A percentile compares a stretch with the other conserved stretches of the same genome.
Conservation (phyloP, 2,113 vertebrate genomes). For the Benitochromis conjunctus region DNA sequence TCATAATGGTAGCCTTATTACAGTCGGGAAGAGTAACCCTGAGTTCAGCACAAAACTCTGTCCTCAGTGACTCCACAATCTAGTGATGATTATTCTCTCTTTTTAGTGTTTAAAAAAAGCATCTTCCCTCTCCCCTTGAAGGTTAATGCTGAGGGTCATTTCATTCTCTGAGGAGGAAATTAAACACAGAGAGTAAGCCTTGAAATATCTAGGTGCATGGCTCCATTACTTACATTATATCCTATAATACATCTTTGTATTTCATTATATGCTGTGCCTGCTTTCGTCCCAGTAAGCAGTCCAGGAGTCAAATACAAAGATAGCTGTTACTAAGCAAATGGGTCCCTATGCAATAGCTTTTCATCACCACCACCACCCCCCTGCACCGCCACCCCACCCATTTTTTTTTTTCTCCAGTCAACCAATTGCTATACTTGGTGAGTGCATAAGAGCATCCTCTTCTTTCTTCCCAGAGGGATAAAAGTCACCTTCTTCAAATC, state of each 20-base stretch:
- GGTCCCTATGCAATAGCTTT: conserved; percentile 54
- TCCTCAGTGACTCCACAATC: conserved; percentile 28
- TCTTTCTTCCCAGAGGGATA: conserved; percentile 64
- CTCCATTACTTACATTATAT: conserved; percentile 63
- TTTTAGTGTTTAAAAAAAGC: conserved; percentile 43
- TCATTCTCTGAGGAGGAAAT: conserved; percentile 65
- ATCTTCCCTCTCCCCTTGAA: conserved; percentile 42
- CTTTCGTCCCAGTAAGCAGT: conserved; percentile 64
- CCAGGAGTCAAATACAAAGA: conserved; percentile 71
- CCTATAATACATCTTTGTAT: conserved; percentile 70
- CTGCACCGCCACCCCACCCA: not conserved
- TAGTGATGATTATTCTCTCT: conserved; percentile 40
- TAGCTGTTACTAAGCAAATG: conserved; percentile 67
- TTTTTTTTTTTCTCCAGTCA: conserved; percentile 29
- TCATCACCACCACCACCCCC: not conserved
- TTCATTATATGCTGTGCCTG: conserved; percentile 61
- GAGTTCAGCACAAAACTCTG: conserved; percentile 23
- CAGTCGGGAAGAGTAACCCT: not conserved
- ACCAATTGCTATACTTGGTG: conserved; percentile 46
- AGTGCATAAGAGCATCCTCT: conserved; percentile 65
- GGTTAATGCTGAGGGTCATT: conserved; percentile 66
- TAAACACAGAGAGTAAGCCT: conserved; percentile 61
- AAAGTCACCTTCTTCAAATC: conserved; percentile 77
- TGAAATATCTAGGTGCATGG: conserved; percentile 52
- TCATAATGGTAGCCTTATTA: not conserved